Evolutionary conservation across 2,888 invertebrate genomes (phyloP).

Genomic region (Penaeus monodon): DNA sequence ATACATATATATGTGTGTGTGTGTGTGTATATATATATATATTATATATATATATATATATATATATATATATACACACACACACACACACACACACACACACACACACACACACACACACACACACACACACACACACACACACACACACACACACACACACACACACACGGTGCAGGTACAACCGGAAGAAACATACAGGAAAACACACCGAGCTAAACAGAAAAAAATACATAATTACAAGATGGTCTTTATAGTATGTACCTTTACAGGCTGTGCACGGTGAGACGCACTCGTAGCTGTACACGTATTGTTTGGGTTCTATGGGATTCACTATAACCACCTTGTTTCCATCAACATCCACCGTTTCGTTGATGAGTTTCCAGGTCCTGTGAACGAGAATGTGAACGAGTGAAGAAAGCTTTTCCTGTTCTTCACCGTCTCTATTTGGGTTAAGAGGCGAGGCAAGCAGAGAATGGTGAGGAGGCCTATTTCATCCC

Average conservation of each 20-base stretch:
- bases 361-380: conserved; percentile 32
- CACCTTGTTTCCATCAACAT: conserved; percentile 46
- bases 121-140: no score
- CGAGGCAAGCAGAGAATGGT: neutral
- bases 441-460: neutral
- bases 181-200: neutral
- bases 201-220: neutral
- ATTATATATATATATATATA: no score
- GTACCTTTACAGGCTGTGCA: conserved; percentile 48
- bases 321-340: conserved; percentile 36
- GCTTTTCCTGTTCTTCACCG: neutral
- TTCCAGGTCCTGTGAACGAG: conserved; percentile 24
- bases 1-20: no score
- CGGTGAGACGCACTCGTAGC: conserved; percentile 30
- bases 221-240: neutral
- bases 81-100: no score
- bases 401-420: neutral
- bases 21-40: no score
- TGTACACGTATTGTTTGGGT: conserved; percentile 38
- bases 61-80: no score
- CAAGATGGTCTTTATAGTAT: neutral
- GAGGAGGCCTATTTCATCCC: no score
- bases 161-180: no score
- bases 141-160: no score
- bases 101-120: no score